Evolutionary conservation across 2,888 invertebrate genomes (phyloP).

Genomic region (Mechanitis messenoides): DNA sequence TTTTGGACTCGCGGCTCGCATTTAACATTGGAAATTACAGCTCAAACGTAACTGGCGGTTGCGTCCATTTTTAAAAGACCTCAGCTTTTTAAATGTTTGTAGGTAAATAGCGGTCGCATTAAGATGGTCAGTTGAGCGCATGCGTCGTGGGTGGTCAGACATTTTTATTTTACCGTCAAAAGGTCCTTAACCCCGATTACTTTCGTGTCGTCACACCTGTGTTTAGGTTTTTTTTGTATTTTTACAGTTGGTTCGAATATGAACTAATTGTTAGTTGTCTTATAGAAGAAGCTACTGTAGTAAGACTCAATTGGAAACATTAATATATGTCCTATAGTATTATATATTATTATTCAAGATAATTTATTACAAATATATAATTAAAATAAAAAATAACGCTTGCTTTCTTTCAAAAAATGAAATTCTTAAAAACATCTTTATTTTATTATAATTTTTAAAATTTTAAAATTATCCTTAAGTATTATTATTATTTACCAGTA

Average conservation of each 20-base stretch:
- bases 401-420: too few relatives aligned
- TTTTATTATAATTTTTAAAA: too few relatives aligned
- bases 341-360: too few relatives aligned
- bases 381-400: too few relatives aligned
- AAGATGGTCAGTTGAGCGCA: constrained; percentile 18
- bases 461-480: too few relatives aligned
- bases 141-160: constrained; percentile 67
- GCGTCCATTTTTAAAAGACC: constrained; percentile 16
- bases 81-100: background rate
- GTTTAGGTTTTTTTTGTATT: constrained; percentile 40
- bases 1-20: constrained; percentile 7
- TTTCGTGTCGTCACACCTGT: constrained; percentile 50
- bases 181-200: constrained; percentile 64
- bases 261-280: background rate
- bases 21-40: constrained; percentile 10
- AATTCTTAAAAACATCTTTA: too few relatives aligned
- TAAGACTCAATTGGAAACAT: too few relatives aligned
- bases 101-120: constrained; percentile 4
- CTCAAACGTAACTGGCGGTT: constrained; percentile 8
- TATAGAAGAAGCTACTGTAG: too few relatives aligned
- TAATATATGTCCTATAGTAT: too few relatives aligned
- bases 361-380: too few relatives aligned
- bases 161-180: constrained; percentile 64
- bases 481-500: too few relatives aligned
- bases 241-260: constrained; percentile 41